Evolutionary conservation across 2,888 invertebrate species (phyloP), one percentile per base, ranked within the genome.

Genomic region (Melanotus villosus): DNA sequence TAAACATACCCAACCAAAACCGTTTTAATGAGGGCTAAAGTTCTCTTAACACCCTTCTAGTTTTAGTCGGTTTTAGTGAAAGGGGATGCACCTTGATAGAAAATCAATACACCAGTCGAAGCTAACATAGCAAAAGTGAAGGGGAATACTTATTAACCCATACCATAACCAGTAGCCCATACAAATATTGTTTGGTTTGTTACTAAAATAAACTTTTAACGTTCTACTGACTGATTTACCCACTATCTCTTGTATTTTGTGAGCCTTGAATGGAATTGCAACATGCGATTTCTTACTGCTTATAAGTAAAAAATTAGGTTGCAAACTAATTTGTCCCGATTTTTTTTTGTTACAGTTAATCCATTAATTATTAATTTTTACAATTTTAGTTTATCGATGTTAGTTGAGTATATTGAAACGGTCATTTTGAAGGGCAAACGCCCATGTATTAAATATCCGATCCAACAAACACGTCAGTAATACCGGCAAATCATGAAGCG

Each of bases 61-160:
- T 18, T 41, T 9, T 18, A n/a, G n/a, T n/a, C n/a, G n/a, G n/a
- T n/a, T n/a, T n/a, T n/a, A n/a, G 23, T 7, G 12, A 47, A 47
- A 14, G 47, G 12, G 47, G 47, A 18, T 47, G 47, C 32, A 52
- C 32, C 30, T 52, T 32, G 32, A 52, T 52, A 34, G 52, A 30
- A 47, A 52, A 52, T 52, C 52, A 18, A 52, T 52, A 52, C 16
- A 30, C 30, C 52, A 19, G 18, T 6, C 32, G 18, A 30, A 32
- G 32, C 12, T 14, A 52, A 18, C 32, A 16, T 16, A 52, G 16
- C 52, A 34, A 52, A 52, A 52, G 52, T 52, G 52, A 52, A 52
- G 52, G 52, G 52, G 52, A 14, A 26, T 47, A n/a, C n/a, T n/a
- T n/a, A 26, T 52, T 16, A 30, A 34, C 52, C 32, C 52, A n/a